Percentiles rank a stretch among this genome's conserved stretches.
Conservation (phyloP, 2,888 invertebrate species). For the Apamea monoglypha region DNA sequence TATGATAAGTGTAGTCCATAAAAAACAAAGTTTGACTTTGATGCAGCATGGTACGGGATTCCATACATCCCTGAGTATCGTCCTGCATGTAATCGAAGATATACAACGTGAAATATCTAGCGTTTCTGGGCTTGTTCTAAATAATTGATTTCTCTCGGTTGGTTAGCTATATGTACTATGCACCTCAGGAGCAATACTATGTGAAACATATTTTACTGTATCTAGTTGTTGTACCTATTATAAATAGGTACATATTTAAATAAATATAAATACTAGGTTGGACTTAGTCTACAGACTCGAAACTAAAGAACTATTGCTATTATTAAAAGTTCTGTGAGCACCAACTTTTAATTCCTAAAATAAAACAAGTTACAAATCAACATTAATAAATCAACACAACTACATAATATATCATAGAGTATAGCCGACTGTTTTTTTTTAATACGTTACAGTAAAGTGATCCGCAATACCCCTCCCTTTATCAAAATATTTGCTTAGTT, state of each 20-base stretch:
- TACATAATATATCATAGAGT: not conserved
- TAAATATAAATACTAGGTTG: not conserved
- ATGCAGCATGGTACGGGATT: too few species aligned
- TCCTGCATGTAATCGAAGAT: not conserved
- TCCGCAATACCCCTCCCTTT: not conserved
- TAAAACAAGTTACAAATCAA: constrained; percentile 2
- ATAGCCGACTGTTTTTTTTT: not conserved
- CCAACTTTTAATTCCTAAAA: not conserved
- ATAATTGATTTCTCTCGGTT: not conserved
- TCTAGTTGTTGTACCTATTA: not conserved
- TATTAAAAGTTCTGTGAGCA: constrained; percentile 6
- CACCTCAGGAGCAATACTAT: not conserved
- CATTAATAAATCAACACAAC: not conserved
- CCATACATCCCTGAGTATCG: too few species aligned
- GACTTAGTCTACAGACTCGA: not conserved
- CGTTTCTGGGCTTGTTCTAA: not conserved
- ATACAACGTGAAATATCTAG: not conserved
- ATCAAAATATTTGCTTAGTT: constrained; percentile 27
- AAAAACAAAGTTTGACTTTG: too few species aligned
- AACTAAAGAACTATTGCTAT: not conserved
- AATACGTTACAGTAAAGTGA: not conserved
- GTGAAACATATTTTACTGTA: not conserved
- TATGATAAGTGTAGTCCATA: too few species aligned
- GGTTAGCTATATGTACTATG: not conserved
- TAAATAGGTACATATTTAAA: not conserved